phyloP scores from a whole-genome alignment of 2,888 invertebrate species.

The Esperia sulphurella region DNA sequence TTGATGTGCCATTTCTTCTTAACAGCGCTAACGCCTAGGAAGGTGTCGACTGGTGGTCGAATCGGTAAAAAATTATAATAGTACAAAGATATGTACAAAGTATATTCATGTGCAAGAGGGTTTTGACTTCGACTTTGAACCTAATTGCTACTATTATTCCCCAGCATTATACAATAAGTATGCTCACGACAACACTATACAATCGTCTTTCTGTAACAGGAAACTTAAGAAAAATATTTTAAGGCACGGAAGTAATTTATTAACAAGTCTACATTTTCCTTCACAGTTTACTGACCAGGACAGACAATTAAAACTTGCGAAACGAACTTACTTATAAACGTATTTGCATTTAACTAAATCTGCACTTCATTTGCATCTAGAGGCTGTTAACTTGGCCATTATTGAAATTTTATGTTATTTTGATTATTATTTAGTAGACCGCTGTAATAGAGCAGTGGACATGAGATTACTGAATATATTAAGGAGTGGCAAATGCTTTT shows the following conservation, averaged over 20 bases:
- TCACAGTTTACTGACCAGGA: neutral
- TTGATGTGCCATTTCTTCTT: too few relatives aligned
- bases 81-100: too few relatives aligned
- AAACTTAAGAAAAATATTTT: neutral
- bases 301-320: slow-evolving; percentile 45
- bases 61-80: too few relatives aligned
- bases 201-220: neutral
- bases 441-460: slow-evolving; percentile 71
- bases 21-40: too few relatives aligned
- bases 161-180: too few relatives aligned
- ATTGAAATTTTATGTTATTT: slow-evolving; percentile 79
- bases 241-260: too few relatives aligned
- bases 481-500: slow-evolving; percentile 24
- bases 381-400: slow-evolving; percentile 64
- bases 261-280: neutral
- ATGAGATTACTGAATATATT: slow-evolving; percentile 43
- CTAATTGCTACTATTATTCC: too few relatives aligned
- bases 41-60: too few relatives aligned
- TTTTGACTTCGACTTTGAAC: too few relatives aligned
- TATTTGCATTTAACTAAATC: slow-evolving; percentile 24
- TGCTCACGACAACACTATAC: too few relatives aligned
- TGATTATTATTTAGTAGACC: slow-evolving; percentile 79
- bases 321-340: slow-evolving; percentile 26
- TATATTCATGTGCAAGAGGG: too few relatives aligned
- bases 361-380: slow-evolving; percentile 57